Base-by-base conservation (phyloP, 2,797 vertebrate species). In the Pyrocephalus nanus region DNA sequence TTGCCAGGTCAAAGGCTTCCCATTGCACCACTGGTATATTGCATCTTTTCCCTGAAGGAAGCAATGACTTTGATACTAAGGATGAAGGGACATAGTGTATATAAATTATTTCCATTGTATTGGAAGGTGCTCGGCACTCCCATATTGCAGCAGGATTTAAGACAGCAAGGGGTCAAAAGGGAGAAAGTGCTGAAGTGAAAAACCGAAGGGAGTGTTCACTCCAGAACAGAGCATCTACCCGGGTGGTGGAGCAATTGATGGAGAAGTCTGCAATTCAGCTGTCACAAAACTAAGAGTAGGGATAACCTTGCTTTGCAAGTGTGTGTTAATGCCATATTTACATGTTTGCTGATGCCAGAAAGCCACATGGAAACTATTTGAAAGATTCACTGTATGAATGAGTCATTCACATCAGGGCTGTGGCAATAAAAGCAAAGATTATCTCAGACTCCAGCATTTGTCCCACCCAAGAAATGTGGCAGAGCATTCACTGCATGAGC, bases 11-110 rank as follows among this genome's bases (percentile, higher is more conserved):
- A 66, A 47, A 67, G 38, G 9, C 15, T 4, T 92, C 60, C 47
- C 54, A 40, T 57, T 65, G 54, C 38, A 47, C 17, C 2, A 5
- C 23, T 17, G 29, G 2, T 26, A 11, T 27, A 29, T 11, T 54
- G 15, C 8, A 6, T 11, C 54, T 48, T 43, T 47, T 66, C 40
- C 22, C 32, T 45, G 34, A 40, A 67, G 71, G 43, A 82, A 82
- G 62, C 8, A 27, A 11, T 2, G 9, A 43, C 6, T 42, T 84
- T 72, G 16, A n/a, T n/a, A 17, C 22, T 55, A 6, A 57, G 25
- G 14, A 34, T 26, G 34, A 79, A 72, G 25, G 6, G 36, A 40
- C 5, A 12, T 4, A 14, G 25, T 0, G 0, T 7, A 4, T 32
- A 13, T 21, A 36, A 91, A 25, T 8, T 50, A 12, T 27, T 76